Conservation (phyloP, 2,797 vertebrate genomes). For the Orestias chungarensis region DNA sequence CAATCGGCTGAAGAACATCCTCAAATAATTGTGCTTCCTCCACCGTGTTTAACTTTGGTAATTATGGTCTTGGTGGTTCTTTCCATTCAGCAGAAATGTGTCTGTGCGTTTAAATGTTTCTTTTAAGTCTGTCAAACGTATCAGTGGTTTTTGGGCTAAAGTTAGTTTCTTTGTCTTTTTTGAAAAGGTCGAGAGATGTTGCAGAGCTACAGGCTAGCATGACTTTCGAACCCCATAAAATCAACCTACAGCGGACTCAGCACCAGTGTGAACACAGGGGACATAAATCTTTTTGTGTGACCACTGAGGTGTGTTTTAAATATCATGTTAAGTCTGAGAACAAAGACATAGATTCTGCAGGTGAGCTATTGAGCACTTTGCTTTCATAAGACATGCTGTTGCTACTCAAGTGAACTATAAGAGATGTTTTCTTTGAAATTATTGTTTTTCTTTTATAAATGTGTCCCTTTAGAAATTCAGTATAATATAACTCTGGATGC, state of each 20-base stretch:
- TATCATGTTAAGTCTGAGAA: conserved; percentile 86
- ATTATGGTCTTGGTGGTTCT: no score
- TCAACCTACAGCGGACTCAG: conserved; percentile 91
- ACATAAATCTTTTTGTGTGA: conserved; percentile 76
- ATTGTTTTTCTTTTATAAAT: not conserved
- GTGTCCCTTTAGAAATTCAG: conserved; percentile 57
- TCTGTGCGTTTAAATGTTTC: no score
- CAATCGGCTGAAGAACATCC: no score
- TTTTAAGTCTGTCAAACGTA: not conserved
- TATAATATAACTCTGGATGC: conserved; percentile 88
- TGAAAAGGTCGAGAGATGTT: conserved; percentile 91
- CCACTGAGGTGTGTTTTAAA: conserved; percentile 83
- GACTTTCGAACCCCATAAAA: conserved; percentile 86
- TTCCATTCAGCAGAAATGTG: no score
- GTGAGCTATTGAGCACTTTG: conserved; percentile 44
- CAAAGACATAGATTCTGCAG: conserved; percentile 37
- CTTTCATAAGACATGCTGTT: no score
- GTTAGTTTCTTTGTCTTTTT: conserved; percentile 8
- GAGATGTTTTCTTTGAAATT: not conserved
- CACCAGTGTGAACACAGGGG: conserved; percentile 65
- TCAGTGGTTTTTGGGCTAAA: not conserved
- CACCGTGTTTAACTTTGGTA: no score
- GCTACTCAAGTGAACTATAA: not conserved
- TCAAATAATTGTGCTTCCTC: no score
- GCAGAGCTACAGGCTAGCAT: conserved; percentile 88